Percentiles rank a stretch among this genome's conserved stretches.
phyloP scores from a whole-genome alignment of 1,140 invertebrate genomes.

The Macrobrachium nipponense region DNA sequence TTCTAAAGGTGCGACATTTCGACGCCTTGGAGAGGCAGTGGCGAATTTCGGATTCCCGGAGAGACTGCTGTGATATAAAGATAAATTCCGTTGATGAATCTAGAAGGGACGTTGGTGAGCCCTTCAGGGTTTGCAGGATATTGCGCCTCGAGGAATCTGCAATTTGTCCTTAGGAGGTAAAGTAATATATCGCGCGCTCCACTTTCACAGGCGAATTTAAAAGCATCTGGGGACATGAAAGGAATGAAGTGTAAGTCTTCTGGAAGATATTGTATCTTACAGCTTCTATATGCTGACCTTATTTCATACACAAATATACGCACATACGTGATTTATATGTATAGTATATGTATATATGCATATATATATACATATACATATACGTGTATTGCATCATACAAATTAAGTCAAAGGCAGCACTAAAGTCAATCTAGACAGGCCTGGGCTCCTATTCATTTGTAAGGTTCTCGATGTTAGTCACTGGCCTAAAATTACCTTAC shows the following conservation, averaged over 20 bases:
- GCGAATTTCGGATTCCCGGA: not conserved
- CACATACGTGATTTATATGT: not conserved
- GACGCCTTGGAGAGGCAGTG: not conserved
- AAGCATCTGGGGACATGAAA: not conserved
- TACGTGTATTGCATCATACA: too few relatives aligned
- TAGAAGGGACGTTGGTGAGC: too few relatives aligned
- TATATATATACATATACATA: conserved; percentile 14
- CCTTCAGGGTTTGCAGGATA: too few relatives aligned
- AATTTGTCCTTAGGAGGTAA: too few relatives aligned
- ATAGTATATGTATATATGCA: not conserved
- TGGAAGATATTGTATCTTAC: not conserved
- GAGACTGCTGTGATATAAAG: not conserved
- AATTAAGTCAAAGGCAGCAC: too few relatives aligned
- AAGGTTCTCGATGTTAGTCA: too few relatives aligned
- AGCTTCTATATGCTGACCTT: not conserved
- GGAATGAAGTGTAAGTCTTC: not conserved
- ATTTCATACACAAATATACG: not conserved
- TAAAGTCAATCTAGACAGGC: too few relatives aligned
- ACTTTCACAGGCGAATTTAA: not conserved
- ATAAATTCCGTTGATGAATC: too few relatives aligned
- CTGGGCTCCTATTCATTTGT: too few relatives aligned
- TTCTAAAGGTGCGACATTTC: not conserved
- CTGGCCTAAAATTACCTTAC: too few relatives aligned
- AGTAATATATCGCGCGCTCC: too few relatives aligned
- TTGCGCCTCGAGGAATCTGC: too few relatives aligned